Evolutionary conservation across 2,113 vertebrate genomes (phyloP).

Genomic region (Megalops atlanticus): DNA sequence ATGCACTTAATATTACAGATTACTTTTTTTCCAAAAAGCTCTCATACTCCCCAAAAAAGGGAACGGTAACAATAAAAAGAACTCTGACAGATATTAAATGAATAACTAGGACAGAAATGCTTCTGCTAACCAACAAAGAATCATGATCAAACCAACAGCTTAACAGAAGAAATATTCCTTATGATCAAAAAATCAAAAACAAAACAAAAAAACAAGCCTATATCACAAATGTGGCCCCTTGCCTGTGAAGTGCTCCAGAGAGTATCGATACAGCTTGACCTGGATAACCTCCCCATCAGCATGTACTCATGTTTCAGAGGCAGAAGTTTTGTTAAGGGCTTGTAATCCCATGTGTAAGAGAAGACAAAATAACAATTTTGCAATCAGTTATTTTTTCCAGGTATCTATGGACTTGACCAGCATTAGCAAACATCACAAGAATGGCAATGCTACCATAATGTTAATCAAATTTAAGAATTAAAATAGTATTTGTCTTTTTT

Average conservation of each 20-base stretch:
- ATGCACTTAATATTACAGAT: not conserved
- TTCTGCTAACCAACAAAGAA: too few relatives aligned
- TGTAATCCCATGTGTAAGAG: slow-evolving; percentile 93
- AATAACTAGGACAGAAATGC: too few relatives aligned
- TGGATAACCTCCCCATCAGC: slow-evolving; percentile 85
- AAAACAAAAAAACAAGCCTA: not conserved
- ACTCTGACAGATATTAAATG: too few relatives aligned
- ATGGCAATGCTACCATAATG: not conserved
- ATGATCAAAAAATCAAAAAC: too few relatives aligned
- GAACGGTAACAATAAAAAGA: too few relatives aligned
- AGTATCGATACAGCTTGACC: slow-evolving; percentile 94
- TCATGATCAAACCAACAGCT: too few relatives aligned
- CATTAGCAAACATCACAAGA: not conserved
- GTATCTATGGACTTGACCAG: not conserved
- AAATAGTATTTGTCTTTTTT: too few relatives aligned
- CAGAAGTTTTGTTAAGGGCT: slow-evolving; percentile 93
- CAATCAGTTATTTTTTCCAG: not conserved
- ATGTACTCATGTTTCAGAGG: slow-evolving; percentile 97
- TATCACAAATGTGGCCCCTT: slow-evolving; percentile 34
- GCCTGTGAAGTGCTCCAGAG: slow-evolving; percentile 96
- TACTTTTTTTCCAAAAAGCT: not conserved
- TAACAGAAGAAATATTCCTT: too few relatives aligned
- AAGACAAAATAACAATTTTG: slow-evolving; percentile 20
- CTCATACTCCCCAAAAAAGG: not conserved
- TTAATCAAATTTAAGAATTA: too few relatives aligned